These are phyloP conservation scores for Speoplatyrhinus poulsoni DNA, from an alignment of 2,113 vertebrate genomes.

Conservation along the genomic window DNA sequence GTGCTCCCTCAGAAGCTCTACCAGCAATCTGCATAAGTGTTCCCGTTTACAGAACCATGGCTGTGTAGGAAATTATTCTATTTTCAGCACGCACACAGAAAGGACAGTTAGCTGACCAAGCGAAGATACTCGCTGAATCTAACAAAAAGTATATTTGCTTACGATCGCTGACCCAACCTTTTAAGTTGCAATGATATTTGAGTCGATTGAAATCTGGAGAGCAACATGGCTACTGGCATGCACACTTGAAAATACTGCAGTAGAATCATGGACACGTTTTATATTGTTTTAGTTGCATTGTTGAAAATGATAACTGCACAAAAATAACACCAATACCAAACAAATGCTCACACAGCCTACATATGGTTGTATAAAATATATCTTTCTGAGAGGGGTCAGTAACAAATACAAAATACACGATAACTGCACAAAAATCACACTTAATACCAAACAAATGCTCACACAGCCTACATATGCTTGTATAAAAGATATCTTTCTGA, in stretches of 20 bases:
- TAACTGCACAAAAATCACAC: no score
- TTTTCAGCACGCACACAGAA: no score
- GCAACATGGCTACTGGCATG: constrained; percentile 52
- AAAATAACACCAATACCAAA: constrained; percentile 43
- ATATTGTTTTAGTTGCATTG: neutral
- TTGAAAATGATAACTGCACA: constrained; percentile 40
- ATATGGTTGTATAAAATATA: constrained; percentile 32
- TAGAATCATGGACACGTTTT: constrained; percentile 6
- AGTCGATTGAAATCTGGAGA: constrained; percentile 21
- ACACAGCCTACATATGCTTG: constrained; percentile 29
- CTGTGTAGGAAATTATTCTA: no score
- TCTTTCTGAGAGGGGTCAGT: neutral
- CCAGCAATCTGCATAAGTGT: no score
- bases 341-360: constrained; percentile 16
- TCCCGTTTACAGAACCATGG: no score
- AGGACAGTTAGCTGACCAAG: no score
- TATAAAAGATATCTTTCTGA: constrained; percentile 25
- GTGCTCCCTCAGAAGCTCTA: no score
- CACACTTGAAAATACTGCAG: constrained; percentile 44
- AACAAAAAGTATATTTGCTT: no score
- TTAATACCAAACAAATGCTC: constrained; percentile 28
- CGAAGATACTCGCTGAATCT: no score
- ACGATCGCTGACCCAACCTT: no score
- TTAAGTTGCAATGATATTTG: constrained; percentile 16
- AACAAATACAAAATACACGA: no score